These are phyloP conservation scores for Caracal caracal DNA, from an alignment of 2,113 vertebrate genomes.

Conservation along the genomic window DNA sequence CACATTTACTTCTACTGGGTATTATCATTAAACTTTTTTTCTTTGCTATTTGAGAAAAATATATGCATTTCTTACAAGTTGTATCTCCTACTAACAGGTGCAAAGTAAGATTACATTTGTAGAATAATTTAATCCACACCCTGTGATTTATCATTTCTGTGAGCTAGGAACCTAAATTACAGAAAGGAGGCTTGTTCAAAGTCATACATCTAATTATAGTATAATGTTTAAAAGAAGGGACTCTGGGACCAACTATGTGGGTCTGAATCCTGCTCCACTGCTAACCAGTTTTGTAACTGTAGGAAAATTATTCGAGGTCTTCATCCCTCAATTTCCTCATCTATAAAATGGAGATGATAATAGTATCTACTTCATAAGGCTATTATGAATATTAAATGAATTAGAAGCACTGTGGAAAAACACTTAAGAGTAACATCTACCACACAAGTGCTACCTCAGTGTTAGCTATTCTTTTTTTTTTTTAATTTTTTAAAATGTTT, in stretches of 20 bases:
- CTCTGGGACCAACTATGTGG: neutral
- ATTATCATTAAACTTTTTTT: constrained; percentile 17
- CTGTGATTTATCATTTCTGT: neutral
- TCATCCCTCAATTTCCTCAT: neutral
- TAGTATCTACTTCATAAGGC: neutral
- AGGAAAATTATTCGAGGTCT: neutral
- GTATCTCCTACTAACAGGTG: neutral
- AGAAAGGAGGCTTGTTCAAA: neutral
- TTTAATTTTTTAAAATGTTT: too few relatives aligned
- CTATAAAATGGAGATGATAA: neutral
- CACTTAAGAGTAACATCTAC: neutral
- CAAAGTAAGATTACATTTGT: neutral
- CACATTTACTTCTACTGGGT: neutral
- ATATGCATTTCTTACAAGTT: neutral
- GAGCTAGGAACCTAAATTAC: neutral
- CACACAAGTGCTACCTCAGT: neutral
- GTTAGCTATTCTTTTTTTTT: neutral
- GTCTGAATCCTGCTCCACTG: neutral
- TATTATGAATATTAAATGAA: constrained; percentile 4
- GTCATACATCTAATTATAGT: neutral
- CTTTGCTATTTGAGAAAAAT: constrained; percentile 5
- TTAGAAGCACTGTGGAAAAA: neutral
- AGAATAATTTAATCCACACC: neutral
- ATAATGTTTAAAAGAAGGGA: constrained; percentile 19
- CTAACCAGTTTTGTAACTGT: neutral